Conservation (phyloP, 2,113 vertebrate species). For the Rhadina sibilatrix region DNA sequence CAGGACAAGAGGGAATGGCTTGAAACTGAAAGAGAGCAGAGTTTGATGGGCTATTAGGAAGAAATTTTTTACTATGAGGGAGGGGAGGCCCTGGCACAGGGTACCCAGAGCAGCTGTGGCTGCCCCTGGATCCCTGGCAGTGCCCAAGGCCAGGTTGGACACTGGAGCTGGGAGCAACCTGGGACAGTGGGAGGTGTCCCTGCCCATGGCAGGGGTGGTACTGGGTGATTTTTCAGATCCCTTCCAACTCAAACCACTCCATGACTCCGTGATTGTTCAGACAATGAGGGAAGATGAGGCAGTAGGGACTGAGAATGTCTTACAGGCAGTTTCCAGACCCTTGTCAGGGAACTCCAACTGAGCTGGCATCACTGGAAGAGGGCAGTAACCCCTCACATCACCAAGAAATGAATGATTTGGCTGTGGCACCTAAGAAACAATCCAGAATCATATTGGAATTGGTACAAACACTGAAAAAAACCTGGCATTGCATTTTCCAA, state of each 20-base stretch:
- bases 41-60: too few relatives aligned
- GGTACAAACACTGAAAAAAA: neutral
- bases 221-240: neutral
- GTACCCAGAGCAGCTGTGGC: neutral
- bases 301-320: neutral
- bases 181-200: neutral
- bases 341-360: neutral
- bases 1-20: neutral
- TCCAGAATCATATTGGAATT: neutral
- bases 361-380: neutral
- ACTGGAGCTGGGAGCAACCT: neutral
- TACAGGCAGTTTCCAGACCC: neutral
- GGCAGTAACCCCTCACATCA: neutral
- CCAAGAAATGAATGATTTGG: neutral
- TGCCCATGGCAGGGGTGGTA: neutral
- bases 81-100: fast-evolving
- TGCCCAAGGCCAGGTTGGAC: neutral
- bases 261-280: neutral
- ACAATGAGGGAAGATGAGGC: neutral
- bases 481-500: neutral
- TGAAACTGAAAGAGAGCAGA: neutral
- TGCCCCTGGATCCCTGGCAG: neutral
- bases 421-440: neutral
- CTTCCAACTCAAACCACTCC: neutral
- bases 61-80: fast-evolving